Evolutionary conservation across 92 coral and sea anemone species (phyloP), one percentile per base, ranked within the genome.

Genomic region (Siderastrea radians): DNA sequence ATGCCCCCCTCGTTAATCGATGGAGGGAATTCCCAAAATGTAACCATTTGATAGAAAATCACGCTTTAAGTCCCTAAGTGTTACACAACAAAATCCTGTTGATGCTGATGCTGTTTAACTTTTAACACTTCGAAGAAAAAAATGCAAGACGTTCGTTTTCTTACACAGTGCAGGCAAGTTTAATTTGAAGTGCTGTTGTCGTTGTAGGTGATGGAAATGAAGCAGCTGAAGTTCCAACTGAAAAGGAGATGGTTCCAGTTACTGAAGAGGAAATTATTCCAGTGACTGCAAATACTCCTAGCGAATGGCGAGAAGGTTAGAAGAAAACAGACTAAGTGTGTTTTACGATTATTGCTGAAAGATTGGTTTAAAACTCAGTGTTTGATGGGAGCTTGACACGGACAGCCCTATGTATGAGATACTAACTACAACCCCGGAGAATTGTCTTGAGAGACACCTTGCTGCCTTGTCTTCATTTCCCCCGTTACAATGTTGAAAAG

Each of bases 241-340:
- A 44, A 45, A 53, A 52, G 55, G 68, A 64, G 44, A 64, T 8
- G 49, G 48, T 46, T 43, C 45, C 72, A 11, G 55, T 5, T 38
- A 13, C 49, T 14, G 61, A 54, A 13, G 65, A 43, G 7, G 65
- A 75, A 74, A 51, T 50, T 4, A 45, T 51, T 19, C 78, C 78
- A 74, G 78, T 16, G 58, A 74, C 78, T 74, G 61, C 78, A 50
- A 17, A 43, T 49, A 38, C 50, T n/a, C n/a, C 1, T 75, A 49
- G 17, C 16, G 50, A 53, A 17, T 19, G 48, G 26, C 3, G 43
- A 38, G 50, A 43, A 53, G 79, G 63, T 54, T 44, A 38, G 79
- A 15, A 47, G 38, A 26, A 26, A 26, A 74, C 7, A 4, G 63
- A 59, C 3, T 15, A 14, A 61, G 8, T 13, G 17, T 61, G 66